Evolutionary conservation across 1,140 invertebrate genomes (phyloP).

Genomic region (Bombus turneri): DNA sequence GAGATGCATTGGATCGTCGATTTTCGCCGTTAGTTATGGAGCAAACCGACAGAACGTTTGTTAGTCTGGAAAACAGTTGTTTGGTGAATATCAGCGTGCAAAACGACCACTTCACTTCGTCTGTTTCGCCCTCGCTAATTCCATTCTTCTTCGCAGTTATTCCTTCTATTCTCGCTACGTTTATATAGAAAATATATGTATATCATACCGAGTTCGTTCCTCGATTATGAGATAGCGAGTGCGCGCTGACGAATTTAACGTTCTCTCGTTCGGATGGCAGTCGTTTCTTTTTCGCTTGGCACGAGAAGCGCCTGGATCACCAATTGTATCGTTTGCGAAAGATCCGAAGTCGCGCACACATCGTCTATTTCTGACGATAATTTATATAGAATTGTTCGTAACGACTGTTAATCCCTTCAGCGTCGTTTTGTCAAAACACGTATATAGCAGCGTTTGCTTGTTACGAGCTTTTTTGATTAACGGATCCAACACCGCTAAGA

Average conservation of each 20-base stretch:
- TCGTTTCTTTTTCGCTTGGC: not conserved
- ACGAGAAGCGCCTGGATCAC: not conserved
- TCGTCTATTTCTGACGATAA: slow-evolving; percentile 25
- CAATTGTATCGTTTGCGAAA: not conserved
- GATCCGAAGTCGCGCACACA: not conserved
- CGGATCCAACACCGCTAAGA: not conserved
- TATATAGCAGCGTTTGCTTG: slow-evolving; percentile 13
- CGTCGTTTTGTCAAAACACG: slow-evolving; percentile 24
- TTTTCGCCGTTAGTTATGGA: slow-evolving; percentile 48
- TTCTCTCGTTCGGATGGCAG: not conserved
- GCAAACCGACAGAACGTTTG: slow-evolving; percentile 52
- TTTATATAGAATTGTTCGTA: slow-evolving; percentile 10
- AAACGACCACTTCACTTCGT: not conserved
- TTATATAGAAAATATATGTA: not conserved
- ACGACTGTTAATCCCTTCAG: slow-evolving; percentile 30
- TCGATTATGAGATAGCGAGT: not conserved
- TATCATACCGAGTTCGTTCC: not conserved
- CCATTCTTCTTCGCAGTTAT: slow-evolving; percentile 1
- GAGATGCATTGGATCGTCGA: slow-evolving; percentile 52
- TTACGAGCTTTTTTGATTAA: slow-evolving; percentile 46
- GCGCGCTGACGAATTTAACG: slow-evolving; percentile 4
- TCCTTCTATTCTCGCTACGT: not conserved
- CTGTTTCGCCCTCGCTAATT: slow-evolving; percentile 27
- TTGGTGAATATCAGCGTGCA: not conserved
- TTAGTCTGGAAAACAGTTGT: slow-evolving; percentile 49